These are phyloP conservation scores for Andrena haemorrhoa DNA, from an alignment of 2,888 invertebrate genomes.

Conservation along the genomic window DNA sequence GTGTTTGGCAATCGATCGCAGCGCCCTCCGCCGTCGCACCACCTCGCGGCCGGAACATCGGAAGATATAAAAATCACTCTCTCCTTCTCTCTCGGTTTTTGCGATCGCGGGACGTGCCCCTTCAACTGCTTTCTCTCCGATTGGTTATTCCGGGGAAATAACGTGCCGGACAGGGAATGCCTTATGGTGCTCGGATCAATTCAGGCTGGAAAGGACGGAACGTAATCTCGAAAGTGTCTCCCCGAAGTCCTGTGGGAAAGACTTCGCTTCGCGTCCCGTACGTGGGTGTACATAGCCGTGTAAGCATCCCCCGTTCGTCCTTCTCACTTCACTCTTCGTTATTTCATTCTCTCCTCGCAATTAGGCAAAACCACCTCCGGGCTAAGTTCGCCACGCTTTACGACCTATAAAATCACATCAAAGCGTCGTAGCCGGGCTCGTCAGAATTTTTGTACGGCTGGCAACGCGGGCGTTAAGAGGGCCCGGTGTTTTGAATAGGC, in stretches of 20 bases:
- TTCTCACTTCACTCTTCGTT: slow-evolving; percentile 15
- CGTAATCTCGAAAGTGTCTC: slow-evolving; percentile 82
- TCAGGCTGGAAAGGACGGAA: slow-evolving; percentile 71
- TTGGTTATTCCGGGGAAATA: slow-evolving; percentile 75
- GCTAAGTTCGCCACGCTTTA: slow-evolving; percentile 51
- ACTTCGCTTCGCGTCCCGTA: slow-evolving; percentile 67
- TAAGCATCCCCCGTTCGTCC: slow-evolving; percentile 39
- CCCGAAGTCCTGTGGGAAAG: slow-evolving; percentile 75
- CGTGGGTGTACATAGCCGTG: slow-evolving; percentile 55
- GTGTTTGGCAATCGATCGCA: slow-evolving; percentile 45
- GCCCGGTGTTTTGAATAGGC: no score
- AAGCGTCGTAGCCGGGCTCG: background rate
- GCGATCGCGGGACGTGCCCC: slow-evolving; percentile 57
- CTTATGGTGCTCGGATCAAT: slow-evolving; percentile 77
- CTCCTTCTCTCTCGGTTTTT: slow-evolving; percentile 57
- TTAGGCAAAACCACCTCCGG: slow-evolving; percentile 12
- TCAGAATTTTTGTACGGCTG: background rate
- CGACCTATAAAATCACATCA: slow-evolving; percentile 52
- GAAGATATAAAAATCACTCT: slow-evolving; percentile 56
- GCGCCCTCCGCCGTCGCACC: background rate
- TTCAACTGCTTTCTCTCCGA: slow-evolving; percentile 61
- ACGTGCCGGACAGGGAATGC: slow-evolving; percentile 74
- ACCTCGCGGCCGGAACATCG: slow-evolving; percentile 29
- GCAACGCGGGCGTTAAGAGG: background rate
- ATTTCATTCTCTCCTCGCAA: slow-evolving; percentile 21